phyloP scores from a whole-genome alignment of 2,888 invertebrate species.

The Hemaris fuciformis region DNA sequence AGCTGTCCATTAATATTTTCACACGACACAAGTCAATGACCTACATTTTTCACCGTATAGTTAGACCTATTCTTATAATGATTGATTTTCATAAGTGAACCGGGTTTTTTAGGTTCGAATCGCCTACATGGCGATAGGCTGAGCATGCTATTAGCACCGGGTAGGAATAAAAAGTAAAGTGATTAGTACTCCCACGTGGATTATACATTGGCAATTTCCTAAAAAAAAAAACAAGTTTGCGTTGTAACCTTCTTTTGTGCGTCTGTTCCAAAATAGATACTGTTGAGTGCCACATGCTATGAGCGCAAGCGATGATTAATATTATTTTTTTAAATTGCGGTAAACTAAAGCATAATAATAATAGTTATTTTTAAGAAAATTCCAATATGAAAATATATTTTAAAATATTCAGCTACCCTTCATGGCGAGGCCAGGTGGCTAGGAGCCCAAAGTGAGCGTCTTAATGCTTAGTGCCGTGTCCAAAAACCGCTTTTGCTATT shows the following conservation, averaged over 20 bases:
- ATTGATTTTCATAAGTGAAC: background rate
- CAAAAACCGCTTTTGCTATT: too few relatives aligned
- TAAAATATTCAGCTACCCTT: too few relatives aligned
- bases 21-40: background rate
- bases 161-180: conserved; percentile 25
- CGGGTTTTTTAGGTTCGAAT: background rate
- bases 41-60: background rate
- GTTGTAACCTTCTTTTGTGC: conserved; percentile 46
- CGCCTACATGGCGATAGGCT: background rate
- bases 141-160: background rate
- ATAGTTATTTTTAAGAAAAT: too few relatives aligned
- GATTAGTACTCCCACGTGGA: conserved; percentile 41
- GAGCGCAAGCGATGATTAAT: background rate
- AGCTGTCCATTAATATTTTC: background rate
- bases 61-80: background rate
- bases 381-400: too few relatives aligned
- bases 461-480: too few relatives aligned
- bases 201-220: conserved; percentile 44
- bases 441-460: too few relatives aligned
- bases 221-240: conserved; percentile 35
- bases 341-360: too few relatives aligned
- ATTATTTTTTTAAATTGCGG: too few relatives aligned
- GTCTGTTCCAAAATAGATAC: conserved; percentile 45
- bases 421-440: too few relatives aligned
- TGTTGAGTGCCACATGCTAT: conserved; percentile 23